Conservation (phyloP, 2,888 invertebrate species). For the Eilema sororculum region DNA sequence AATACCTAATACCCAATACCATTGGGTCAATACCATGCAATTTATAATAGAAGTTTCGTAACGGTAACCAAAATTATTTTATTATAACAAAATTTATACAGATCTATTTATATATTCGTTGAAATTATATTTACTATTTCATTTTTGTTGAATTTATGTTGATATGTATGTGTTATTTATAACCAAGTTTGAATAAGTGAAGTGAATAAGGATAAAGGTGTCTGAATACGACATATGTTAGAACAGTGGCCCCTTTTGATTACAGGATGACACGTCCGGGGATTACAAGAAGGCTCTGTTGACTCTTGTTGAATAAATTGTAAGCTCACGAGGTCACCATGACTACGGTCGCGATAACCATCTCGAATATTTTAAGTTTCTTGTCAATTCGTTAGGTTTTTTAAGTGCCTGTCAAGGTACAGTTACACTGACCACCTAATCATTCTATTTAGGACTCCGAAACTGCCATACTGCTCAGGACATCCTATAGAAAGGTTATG, state of each 20-base stretch:
- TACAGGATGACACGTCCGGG: conserved; percentile 96
- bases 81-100: conserved; percentile 64
- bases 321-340: conserved; percentile 58
- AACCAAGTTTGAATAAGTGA: conserved; percentile 41
- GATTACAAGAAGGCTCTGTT: conserved; percentile 97
- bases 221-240: conserved; percentile 56
- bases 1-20: conserved; percentile 19
- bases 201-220: conserved; percentile 34
- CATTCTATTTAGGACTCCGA: conserved; percentile 17
- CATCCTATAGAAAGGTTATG: conserved; percentile 42
- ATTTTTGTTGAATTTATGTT: conserved; percentile 35
- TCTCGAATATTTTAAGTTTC: conserved; percentile 74
- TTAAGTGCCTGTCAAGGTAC: conserved; percentile 57
- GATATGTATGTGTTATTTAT: conserved; percentile 28
- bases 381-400: conserved; percentile 79
- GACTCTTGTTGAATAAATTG: conserved; percentile 91
- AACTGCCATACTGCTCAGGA: conserved; percentile 9
- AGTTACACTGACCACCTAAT: conserved; percentile 46
- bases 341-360: conserved; percentile 65
- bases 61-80: conserved; percentile 38
- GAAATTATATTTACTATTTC: conserved; percentile 29
- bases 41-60: conserved; percentile 20
- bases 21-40: conserved; percentile 29
- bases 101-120: conserved; percentile 64
- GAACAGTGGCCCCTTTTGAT: conserved; percentile 79